Evolutionary conservation across 1,140 invertebrate species (phyloP).

Genomic region (Lucilia cuprina): DNA sequence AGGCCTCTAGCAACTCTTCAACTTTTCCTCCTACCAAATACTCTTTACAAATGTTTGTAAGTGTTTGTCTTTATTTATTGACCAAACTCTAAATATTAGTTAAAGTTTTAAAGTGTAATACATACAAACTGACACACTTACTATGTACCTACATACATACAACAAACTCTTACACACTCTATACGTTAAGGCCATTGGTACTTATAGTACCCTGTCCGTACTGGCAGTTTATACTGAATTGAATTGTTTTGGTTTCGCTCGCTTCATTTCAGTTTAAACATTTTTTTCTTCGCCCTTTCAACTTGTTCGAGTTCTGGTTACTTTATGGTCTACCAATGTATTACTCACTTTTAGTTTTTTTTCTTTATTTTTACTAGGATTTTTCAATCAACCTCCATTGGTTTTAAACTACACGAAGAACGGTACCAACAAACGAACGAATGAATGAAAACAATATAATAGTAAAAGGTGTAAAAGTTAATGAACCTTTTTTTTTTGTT

Average conservation of each 20-base stretch:
- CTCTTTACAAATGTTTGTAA: background rate
- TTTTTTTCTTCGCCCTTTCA: background rate
- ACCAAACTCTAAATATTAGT: slow-evolving; percentile 11
- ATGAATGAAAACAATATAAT: background rate
- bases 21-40: background rate
- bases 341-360: slow-evolving; percentile 22
- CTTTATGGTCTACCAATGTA: slow-evolving; percentile 18
- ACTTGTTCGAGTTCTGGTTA: background rate
- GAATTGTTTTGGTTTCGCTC: slow-evolving; percentile 17
- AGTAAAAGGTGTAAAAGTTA: slow-evolving; percentile 15
- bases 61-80: background rate
- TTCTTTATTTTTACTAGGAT: background rate
- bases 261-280: background rate
- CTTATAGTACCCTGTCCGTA: no score
- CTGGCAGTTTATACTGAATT: background rate
- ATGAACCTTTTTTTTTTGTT: slow-evolving; percentile 16
- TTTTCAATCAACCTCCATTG: slow-evolving; percentile 30
- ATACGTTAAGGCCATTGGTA: no score
- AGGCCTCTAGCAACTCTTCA: no score
- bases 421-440: no score
- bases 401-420: background rate
- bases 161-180: no score
- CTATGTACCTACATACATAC: no score
- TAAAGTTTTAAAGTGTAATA: background rate
- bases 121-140: background rate